phyloP scores from a whole-genome alignment of 23 tunicate species.

The Oikopleura vanhoeffeni region DNA sequence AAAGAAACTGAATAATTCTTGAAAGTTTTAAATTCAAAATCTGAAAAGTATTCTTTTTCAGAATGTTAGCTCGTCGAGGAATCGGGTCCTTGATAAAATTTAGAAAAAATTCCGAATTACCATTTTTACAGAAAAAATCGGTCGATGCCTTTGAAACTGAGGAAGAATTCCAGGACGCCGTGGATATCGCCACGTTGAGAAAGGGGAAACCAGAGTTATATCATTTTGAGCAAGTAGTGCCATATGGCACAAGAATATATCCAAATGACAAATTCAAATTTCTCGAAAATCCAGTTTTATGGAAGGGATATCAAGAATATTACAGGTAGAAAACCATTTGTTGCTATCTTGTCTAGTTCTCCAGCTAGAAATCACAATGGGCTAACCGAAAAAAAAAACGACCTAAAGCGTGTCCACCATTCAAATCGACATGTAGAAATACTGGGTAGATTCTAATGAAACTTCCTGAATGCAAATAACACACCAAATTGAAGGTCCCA shows the following conservation, averaged over 20 bases:
- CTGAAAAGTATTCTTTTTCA: neutral
- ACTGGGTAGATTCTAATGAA: too few relatives aligned
- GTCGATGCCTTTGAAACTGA: neutral
- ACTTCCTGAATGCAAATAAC: too few relatives aligned
- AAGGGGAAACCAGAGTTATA: constrained; percentile 8
- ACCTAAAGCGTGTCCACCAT: too few relatives aligned
- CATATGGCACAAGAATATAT: neutral
- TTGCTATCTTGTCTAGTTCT: too few relatives aligned
- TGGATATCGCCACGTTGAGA: neutral
- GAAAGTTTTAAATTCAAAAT: neutral
- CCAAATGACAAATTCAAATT: constrained; percentile 13
- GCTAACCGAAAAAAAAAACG: too few relatives aligned
- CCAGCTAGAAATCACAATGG: too few relatives aligned
- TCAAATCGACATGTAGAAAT: too few relatives aligned
- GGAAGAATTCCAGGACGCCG: constrained; percentile 8
- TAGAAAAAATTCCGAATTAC: neutral
- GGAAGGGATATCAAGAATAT: neutral
- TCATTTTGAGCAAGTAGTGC: constrained; percentile 14
- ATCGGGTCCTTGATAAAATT: too few relatives aligned
- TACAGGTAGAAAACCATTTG: too few relatives aligned
- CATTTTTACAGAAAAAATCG: neutral
- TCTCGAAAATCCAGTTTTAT: neutral
- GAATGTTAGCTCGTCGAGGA: too few relatives aligned
- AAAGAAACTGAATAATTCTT: neutral
- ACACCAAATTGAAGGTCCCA: too few relatives aligned